Percentiles rank a stretch among this genome's conserved stretches.
These are phyloP conservation scores for Andinoacara biseriatus DNA, from an alignment of 2,113 vertebrate species.

Conservation along the genomic window DNA sequence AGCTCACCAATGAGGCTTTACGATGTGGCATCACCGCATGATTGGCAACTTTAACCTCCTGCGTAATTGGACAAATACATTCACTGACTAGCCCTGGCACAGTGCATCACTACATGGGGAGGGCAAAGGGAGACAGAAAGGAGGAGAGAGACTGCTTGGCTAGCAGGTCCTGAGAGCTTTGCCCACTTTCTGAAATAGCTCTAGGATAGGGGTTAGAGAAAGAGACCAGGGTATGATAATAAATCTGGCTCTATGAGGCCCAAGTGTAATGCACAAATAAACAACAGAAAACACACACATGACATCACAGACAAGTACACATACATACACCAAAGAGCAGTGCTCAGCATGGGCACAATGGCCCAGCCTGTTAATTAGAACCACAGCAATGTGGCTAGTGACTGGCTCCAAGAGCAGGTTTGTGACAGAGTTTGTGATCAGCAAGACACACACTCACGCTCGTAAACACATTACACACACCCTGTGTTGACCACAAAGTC, in stretches of 20 bases:
- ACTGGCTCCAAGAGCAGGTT: constrained; percentile 74
- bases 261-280: constrained; percentile 38
- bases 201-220: constrained; percentile 51
- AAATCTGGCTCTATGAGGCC: constrained; percentile 47
- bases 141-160: constrained; percentile 39
- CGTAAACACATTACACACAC: constrained; percentile 79
- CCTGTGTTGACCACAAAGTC: constrained; percentile 71
- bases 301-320: constrained; percentile 15
- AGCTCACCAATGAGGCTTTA: constrained; percentile 65
- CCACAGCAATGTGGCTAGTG: constrained; percentile 66
- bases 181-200: constrained; percentile 61
- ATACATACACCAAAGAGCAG: constrained; percentile 32
- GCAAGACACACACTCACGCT: constrained; percentile 72
- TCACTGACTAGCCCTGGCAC: constrained; percentile 65
- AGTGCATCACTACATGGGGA: constrained; percentile 34
- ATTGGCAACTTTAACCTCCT: constrained; percentile 69
- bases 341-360: constrained; percentile 46
- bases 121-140: constrained; percentile 12
- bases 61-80: constrained; percentile 70
- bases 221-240: constrained; percentile 60
- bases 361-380: constrained; percentile 71
- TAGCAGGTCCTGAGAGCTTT: constrained; percentile 66
- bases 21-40: constrained; percentile 69
- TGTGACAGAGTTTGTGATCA: constrained; percentile 78
- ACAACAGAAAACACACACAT: constrained; percentile 40